Base-by-base conservation (phyloP, 2,888 invertebrate species). In the Agrotis exclamationis region DNA sequence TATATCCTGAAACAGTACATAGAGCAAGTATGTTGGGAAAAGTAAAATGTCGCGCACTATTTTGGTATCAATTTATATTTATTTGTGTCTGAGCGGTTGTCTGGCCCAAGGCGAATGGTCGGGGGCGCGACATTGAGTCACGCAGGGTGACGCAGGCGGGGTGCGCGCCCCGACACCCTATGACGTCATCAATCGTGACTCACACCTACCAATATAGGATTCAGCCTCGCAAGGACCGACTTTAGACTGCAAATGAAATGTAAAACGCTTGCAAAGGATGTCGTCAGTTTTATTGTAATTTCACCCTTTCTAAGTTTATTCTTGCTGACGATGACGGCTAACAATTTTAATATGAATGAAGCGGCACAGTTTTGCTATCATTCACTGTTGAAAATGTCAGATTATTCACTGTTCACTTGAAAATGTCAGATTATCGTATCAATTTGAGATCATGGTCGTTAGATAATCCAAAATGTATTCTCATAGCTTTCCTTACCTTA, bases 181-280 rank as follows among this genome's bases (percentile, higher is more conserved):
- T 93, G 93, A 94, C 93, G 93, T 93, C 93, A 85, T 74, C 74
- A 80, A 80, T 74, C 85, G 87, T 93, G 93, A 93, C 90, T 94
- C 93, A 93, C 88, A 77, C 87, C 85, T 83, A 81, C 84, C 82
- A 78, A 89, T 90, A 88, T 91, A 89, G 87, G 89, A 87, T 80
- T 80, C 83, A 78, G 85, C 85, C 86, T 87, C 85, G 87, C 83
- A 76, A 66, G 56, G 50, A 73, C 74, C 72, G 50, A 79, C 77
- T 79, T 84, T 84, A 85, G 75, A 85, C 68, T 79, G 74, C 77
- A 78, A 81, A 75, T 83, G 59, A 79, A 82, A 82, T 76, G 77
- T 74, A 76, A 79, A 80, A 65, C 73, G 66, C 53, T 74, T 68
- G 67, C 76, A 79, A 77, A 81, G 85, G 84, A 85, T 84, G 85